Evolutionary conservation across 2,888 invertebrate genomes (phyloP).

Genomic region (Encarsia formosa): DNA sequence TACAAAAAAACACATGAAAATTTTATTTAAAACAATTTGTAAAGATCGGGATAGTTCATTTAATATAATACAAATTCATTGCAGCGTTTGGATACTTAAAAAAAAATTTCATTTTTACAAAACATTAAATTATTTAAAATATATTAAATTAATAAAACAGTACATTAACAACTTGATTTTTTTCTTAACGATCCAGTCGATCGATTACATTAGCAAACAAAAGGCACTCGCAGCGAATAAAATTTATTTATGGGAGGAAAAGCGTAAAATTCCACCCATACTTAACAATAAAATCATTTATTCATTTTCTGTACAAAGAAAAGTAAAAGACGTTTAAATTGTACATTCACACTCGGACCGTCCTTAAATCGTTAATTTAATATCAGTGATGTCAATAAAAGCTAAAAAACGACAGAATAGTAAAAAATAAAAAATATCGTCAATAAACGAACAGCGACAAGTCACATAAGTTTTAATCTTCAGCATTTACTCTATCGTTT

Average conservation of each 20-base stretch:
- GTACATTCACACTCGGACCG: conserved; percentile 26
- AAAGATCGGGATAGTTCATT: conserved; percentile 13
- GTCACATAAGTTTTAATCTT: conserved; percentile 18
- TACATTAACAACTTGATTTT: conserved; percentile 16
- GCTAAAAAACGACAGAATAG: conserved; percentile 31
- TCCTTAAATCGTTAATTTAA: conserved; percentile 25
- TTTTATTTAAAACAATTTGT: conserved; percentile 20
- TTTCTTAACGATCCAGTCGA: conserved; percentile 19
- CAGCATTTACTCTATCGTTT: conserved; percentile 22
- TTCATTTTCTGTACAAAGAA: conserved; percentile 34
- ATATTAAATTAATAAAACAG: conserved; percentile 20
- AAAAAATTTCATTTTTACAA: conserved; percentile 1
- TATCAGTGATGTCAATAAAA: conserved; percentile 31
- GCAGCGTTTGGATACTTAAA: conserved; percentile 17
- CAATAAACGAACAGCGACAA: conserved; percentile 30
- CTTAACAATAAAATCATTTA: conserved; percentile 26
- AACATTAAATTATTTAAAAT: not conserved
- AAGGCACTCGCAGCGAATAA: conserved; percentile 29
- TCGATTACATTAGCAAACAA: conserved; percentile 19
- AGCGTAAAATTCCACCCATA: conserved; percentile 22
- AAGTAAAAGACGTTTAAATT: conserved; percentile 29
- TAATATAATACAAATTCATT: conserved; percentile 23
- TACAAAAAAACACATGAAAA: conserved; percentile 22
- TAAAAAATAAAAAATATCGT: conserved; percentile 35
- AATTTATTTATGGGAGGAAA: conserved; percentile 22